A percentile compares a stretch with the other conserved stretches of the same genome.
Evolutionary conservation across 2,113 vertebrate species (phyloP).

Genomic region (Nothobranchius furzeri): DNA sequence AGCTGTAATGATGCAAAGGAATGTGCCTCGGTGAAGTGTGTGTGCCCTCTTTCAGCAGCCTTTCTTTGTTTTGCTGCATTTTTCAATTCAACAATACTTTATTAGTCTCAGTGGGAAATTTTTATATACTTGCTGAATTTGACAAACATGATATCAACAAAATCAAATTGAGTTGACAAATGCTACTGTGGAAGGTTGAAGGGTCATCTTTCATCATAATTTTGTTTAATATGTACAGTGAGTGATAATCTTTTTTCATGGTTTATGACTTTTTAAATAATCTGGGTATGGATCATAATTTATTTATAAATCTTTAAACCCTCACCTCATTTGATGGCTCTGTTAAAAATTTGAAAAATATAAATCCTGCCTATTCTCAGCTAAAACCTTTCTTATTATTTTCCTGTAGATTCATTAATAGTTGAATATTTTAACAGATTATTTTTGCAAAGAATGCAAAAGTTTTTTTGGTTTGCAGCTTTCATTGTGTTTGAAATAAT

Average conservation of each 20-base stretch:
- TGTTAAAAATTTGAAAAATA: neutral
- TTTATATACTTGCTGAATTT: neutral
- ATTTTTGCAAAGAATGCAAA: neutral
- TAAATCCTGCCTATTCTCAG: neutral
- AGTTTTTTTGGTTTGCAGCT: neutral
- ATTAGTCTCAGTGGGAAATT: neutral
- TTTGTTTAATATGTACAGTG: slow-evolving; percentile 22
- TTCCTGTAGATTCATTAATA: neutral
- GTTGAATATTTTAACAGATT: neutral
- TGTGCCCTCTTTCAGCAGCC: slow-evolving; percentile 13
- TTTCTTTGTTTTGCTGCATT: neutral
- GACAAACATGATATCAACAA: neutral
- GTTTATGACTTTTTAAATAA: neutral
- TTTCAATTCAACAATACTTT: too few species aligned
- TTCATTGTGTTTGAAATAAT: too few species aligned
- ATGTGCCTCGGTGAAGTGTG: slow-evolving; percentile 17
- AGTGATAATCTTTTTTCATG: slow-evolving; percentile 7
- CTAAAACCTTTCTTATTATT: neutral
- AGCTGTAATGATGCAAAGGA: slow-evolving; percentile 34
- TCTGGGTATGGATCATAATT: slow-evolving; percentile 25
- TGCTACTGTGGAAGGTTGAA: neutral
- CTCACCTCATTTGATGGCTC: neutral
- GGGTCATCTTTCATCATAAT: neutral
- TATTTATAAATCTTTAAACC: slow-evolving; percentile 15
- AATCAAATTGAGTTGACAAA: neutral